Evolutionary conservation across 2,888 invertebrate genomes (phyloP), one percentile per base, ranked within the genome.

Genomic region (Drosophila rubida): DNA sequence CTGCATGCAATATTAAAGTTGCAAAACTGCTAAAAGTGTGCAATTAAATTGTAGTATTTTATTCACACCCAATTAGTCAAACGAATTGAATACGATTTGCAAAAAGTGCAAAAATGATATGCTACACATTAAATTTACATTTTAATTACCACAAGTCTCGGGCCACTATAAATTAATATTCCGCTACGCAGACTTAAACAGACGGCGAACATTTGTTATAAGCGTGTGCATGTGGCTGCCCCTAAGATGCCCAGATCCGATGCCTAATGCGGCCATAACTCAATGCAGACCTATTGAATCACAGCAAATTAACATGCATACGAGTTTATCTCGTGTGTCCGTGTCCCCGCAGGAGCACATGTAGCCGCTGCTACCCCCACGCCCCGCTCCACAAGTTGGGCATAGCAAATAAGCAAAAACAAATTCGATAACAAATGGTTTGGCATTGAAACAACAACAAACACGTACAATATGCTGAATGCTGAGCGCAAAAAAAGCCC

Each of bases 351-450:
- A 42, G 69, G 72, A 54, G 62, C 71, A 79, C 27, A 68, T 78
- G 78, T 61, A 66, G 62, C 76, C 75, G 42, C 59, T 13, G 14
- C 41, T 41, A 44, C 59, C 58, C 68, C 57, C 42, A 44, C n/a
- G n/a, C n/a, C n/a, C n/a, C n/a, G n/a, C n/a, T n/a, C n/a, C n/a
- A n/a, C n/a, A n/a, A n/a, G n/a, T n/a, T n/a, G 8, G 67, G 81
- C 82, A 84, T 84, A 78, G 74, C 45, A 82, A 82, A 80, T 83
- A 71, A 75, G 82, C 73, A 75, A 65, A 65, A 75, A 72, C 81
- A 80, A 85, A 86, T 86, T 85, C 84, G 83, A 84, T 84, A 84
- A 84, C 86, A 84, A 84, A 84, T 84, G 84, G 86, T 83, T 82
- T 54, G 71, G 80, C 85, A 84, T 75, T 76, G 75, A 76, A 79